Base-by-base conservation (phyloP, 2,888 invertebrate genomes). In the Chrysolina haemoptera region DNA sequence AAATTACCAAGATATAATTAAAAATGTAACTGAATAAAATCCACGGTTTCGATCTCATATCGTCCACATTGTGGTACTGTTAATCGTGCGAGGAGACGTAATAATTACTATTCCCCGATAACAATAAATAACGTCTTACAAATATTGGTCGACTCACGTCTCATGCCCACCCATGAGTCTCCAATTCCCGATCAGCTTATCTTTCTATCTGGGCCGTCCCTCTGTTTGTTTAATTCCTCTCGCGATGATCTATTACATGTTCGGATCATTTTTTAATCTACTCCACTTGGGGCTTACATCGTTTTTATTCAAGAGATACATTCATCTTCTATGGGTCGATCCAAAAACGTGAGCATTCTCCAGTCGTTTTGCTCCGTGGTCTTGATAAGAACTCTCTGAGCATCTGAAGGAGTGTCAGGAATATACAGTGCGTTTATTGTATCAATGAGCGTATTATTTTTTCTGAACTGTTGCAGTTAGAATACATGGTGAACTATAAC, bases 91-190 rank as follows among this genome's bases (percentile, higher is more conserved):
- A 82, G 80, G 78, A 83, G 84, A 85, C 83, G 82, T 85, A 85
- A 85, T 85, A 84, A 85, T 85, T 86, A 84, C 84, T 84, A 84
- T 85, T 85, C 82, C 82, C 78, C 85, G 84, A 85, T 85, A 84
- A 84, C 85, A 83, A 85, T 86, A 85, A 86, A 86, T 86, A 77
- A 79, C 70, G 76, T 73, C 77, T 77, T 80, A 83, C 83, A 83
- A 84, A 85, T 83, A 83, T 84, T 80, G 83, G 81, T 83, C 84
- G 82, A 83, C 79, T 85, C 86, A 85, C 85, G 86, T 85, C 86
- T 86, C 48, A 55, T 59, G 59, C 59, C 59, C 59, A 59, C 59
- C 59, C 59, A 59, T 59, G 59, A 59, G 59, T 86, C 85, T 86
- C 84, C 84, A 85, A 85, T 85, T 84, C 67, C 84, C 80, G 82